Conservation (phyloP, 1,140 invertebrate species). For the Antheraea mylitta region DNA sequence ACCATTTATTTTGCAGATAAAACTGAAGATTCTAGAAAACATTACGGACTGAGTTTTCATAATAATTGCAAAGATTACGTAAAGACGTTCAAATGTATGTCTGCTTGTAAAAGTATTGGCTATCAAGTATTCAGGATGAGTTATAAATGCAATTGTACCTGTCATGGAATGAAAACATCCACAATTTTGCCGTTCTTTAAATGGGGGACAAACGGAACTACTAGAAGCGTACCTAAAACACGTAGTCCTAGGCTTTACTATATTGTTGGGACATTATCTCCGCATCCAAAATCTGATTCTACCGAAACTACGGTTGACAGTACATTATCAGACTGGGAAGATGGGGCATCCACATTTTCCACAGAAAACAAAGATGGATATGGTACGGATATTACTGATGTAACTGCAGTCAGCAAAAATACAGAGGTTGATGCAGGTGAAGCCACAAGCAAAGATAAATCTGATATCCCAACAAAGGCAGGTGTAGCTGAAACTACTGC, state of each 20-base stretch:
- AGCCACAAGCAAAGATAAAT: background rate
- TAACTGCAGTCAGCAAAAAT: background rate
- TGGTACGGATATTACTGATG: background rate
- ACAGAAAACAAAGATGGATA: background rate
- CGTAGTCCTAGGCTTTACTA: constrained; percentile 45
- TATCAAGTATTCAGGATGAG: constrained; percentile 53
- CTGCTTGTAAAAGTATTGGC: constrained; percentile 56
- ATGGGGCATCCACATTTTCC: background rate
- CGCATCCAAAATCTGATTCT: constrained; percentile 13
- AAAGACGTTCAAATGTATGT: constrained; percentile 58
- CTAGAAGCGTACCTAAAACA: constrained; percentile 41
- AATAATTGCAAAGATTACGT: constrained; percentile 38
- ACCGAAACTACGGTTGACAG: constrained; percentile 1
- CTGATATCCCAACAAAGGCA: background rate
- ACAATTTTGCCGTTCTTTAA: constrained; percentile 51
- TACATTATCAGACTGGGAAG: background rate
- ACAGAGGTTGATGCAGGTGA: background rate
- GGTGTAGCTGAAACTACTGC: background rate
- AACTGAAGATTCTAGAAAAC: constrained; percentile 44
- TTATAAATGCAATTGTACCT: constrained; percentile 49
- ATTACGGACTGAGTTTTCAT: constrained; percentile 56
- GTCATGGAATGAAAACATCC: constrained; percentile 55
- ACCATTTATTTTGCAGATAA: constrained; percentile 16
- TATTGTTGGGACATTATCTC: constrained; percentile 49
- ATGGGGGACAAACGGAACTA: constrained; percentile 59